Evolutionary conservation across 2,113 vertebrate species (phyloP), one percentile per base, ranked within the genome.

Genomic region (Furnarius figulus): DNA sequence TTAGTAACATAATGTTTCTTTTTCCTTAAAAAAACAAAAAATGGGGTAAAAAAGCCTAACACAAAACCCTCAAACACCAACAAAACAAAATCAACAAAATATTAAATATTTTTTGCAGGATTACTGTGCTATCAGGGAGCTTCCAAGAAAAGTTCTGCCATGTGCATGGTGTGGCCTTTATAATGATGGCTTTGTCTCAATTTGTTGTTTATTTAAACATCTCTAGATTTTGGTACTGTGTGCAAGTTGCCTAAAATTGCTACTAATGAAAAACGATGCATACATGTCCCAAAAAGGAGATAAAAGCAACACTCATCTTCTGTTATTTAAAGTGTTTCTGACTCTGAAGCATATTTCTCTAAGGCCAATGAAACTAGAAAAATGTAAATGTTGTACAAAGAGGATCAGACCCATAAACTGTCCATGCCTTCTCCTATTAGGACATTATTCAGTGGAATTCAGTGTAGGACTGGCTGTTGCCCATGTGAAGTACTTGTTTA

Each of bases 221-320:
- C 27, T 81, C 63, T n/a, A 22, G 14, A 14, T 55, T 85, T 89
- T 50, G 35, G 33, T 90, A 58, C n/a, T 56, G 7, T 61, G 24
- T 42, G 21, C 39, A 91, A 73, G 18, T 50, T 93, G 20, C 86
- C 72, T 81, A 3, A 50, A 77, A 90, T 74, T 71, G 33, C 79
- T 89, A 14, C 68, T 74, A 63, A 58, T 62, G 63, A 66, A 74
- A 74, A 77, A 80, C 1, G 7, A 44, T 2, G 15, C 47, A 50
- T 31, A 88, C 67, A 83, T 95, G 71, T 71, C 91, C 78, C 62
- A 80, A 95, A 93, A 96, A 95, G 95, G 95, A 95, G 30, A 86
- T 12, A 52, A 59, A 90, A 93, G 4, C 30, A 70, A 18, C 30
- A 15, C 28, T 82, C 20, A 24, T 52, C 55, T 81, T 80, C 61